Conservation (phyloP, 2,113 vertebrate genomes). For the Ceuthmochares aereus region DNA sequence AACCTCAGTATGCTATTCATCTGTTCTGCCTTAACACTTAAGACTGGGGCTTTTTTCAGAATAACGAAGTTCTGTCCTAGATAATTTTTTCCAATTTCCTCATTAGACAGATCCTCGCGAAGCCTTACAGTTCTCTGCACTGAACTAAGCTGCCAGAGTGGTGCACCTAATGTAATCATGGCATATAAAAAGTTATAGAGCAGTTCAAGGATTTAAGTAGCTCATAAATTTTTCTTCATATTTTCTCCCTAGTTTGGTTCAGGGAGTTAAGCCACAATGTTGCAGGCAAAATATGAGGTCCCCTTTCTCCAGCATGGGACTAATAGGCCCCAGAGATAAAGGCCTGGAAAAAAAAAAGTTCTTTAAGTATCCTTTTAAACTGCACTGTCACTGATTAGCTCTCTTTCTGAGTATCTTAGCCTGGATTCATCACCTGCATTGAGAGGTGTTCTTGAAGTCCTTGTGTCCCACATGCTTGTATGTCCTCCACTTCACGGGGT, state of each 20-base stretch:
- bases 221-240: conserved; percentile 48
- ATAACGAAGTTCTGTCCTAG: conserved; percentile 65
- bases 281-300: background rate
- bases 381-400: background rate
- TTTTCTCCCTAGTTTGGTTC: conserved; percentile 21
- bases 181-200: conserved; percentile 44
- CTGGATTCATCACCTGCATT: background rate
- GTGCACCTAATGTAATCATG: conserved; percentile 2
- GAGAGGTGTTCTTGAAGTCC: background rate
- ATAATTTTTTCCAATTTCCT: conserved; percentile 58
- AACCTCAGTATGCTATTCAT: conserved; percentile 53
- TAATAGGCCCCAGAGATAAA: background rate
- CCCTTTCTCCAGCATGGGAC: background rate
- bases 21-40: conserved; percentile 62
- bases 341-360: background rate
- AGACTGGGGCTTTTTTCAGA: conserved; percentile 40
- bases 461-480: accelerated
- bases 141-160: background rate
- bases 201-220: conserved; percentile 30
- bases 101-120: conserved; percentile 40
- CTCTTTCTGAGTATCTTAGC: background rate
- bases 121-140: background rate
- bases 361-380: background rate
- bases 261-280: background rate
- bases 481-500: background rate